Evolutionary conservation across 2,888 invertebrate genomes (phyloP), one percentile per base, ranked within the genome.

Genomic region (Metacarcinus magister): DNA sequence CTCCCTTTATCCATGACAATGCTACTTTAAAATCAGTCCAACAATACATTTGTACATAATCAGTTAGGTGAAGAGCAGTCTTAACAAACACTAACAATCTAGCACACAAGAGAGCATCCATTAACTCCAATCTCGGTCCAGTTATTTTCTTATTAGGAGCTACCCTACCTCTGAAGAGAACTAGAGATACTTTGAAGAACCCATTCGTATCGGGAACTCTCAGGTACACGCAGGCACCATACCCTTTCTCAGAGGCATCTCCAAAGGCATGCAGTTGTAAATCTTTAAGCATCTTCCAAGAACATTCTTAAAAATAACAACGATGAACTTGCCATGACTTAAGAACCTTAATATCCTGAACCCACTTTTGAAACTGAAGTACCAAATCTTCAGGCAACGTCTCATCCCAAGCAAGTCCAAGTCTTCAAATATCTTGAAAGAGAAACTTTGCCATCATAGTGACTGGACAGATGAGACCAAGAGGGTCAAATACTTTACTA

Each of bases 1-100:
- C 94, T 89, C 95, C 95, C 92, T 95, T 92, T 28, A 97, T 97
- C 97, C 97, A 97, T 8, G 43, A 39, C 19, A 97, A 75, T 46
- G 44, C 67, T 4, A 96, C 95, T 19, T 10, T 89, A 32, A 95
- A 97, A 82, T 96, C 97, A 75, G 96, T 95, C 96, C 93, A 93
- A 93, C 95, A 97, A 94, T 54, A 96, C 87, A 89, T 94, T 16
- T 82, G 48, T 23, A 95, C 95, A 89, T 39, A 39, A 39, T 92
- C 54, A 43, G 16, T 54, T 54, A 95, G 44, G 39, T 93, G 48
- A 13, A 97, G 87, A 4, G 96, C 95, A 23, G 39, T 54, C 28
- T 87, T 96, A 4, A 97, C 95, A 96, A 94, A 96, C 23, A n/a
- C 75, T 60, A 96, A 39, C 91, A 97, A 60, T 19, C 96, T 93